Evolutionary conservation across 2,888 invertebrate species (phyloP), one percentile per base, ranked within the genome.

Genomic region (Meta bourneti): DNA sequence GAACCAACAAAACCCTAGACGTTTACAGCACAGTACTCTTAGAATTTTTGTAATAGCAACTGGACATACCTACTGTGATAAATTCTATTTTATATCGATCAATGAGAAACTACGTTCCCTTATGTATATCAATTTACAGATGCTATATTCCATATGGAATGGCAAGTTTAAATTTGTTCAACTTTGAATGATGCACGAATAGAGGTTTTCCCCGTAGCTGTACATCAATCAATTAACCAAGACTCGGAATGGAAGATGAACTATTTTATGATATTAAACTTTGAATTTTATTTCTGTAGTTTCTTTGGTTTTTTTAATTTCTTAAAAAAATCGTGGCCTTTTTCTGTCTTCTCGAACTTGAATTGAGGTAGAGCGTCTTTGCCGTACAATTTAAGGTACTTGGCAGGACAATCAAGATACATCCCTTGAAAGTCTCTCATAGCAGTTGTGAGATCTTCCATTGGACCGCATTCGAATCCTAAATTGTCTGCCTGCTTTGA

Each of bases 291-390:
- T 34, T 34, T 34, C 34, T 34, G 4, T 34, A 34, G 34, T 34
- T 34, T n/a, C 16, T 77, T 89, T 52, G 34, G 19, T 51, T 16
- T 83, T 71, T 86, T 86, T n/a, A 75, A 51, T 52, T 82, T 86
- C 52, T 91, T 91, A 34, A 87, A 83, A 71, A 34, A 91, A 8
- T 83, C 87, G 7, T 91, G 91, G 0, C 91, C 91, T 6, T 71
- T 48, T 79, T 87, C 91, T 8, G 54, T 78, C 19, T 91, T 87
- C n/a, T 87, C 91, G 48, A 83, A 91, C 13, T 71, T 78, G 16
- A 83, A 91, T 5, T 83, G n/a, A 0, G 91, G 91, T 16, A 91
- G 82, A n/a, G 91, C 91, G 8, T 91, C 87, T 78, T 91, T 91
- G 5, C 91, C 91, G 51, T 48, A 91, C 48, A 72, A 6, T 20